Evolutionary conservation across 1,140 invertebrate species (phyloP), one percentile per base, ranked within the genome.

Genomic region (Centruroides vittatus): DNA sequence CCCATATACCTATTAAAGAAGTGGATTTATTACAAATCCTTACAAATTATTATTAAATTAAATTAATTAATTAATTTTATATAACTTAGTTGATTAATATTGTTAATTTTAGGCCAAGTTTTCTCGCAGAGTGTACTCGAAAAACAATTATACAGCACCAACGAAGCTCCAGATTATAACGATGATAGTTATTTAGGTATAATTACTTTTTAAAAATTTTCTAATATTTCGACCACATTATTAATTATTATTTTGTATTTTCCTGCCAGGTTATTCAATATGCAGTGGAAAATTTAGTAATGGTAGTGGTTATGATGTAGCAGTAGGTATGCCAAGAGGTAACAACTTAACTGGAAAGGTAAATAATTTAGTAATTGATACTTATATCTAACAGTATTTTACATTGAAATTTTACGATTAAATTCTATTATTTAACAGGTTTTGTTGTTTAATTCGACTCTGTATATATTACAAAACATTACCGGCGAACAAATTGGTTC

Each of bases 401-500:
- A 51, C 49, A 23, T 23, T 23, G 23, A 23, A 23, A 23, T 1
- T 23, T 23, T 23, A 23, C 23, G 1, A 2, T 23, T 23, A 23
- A 23, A 58, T 60, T 63, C 57, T 50, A 65, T 41, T 41, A 41
- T 41, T 41, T 41, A 6, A 41, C 67, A 91, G 86, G 84, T 94
- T 3, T 81, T 93, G 0, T 75, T 98, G 0, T 93, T 88, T 70
- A 85, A 83, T 0, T 86, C 86, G 71, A 82, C 87, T 64, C 76
- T 96, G 70, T 81, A 80, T 49, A 88, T 87, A 68, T 79, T 89
- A 52, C 81, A 84, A 64, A 96, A 95, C 69, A 84, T 96, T 47
- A 90, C 85, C 5, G 92, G 93, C 3, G 85, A 87, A 54, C 90
- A 96, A 76, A 83, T 98, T 70, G 95, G 94, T 12, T 84, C 90